These are phyloP conservation scores for Hystrix cristata DNA, from an alignment of 2,113 vertebrate species.

Conservation along the genomic window DNA sequence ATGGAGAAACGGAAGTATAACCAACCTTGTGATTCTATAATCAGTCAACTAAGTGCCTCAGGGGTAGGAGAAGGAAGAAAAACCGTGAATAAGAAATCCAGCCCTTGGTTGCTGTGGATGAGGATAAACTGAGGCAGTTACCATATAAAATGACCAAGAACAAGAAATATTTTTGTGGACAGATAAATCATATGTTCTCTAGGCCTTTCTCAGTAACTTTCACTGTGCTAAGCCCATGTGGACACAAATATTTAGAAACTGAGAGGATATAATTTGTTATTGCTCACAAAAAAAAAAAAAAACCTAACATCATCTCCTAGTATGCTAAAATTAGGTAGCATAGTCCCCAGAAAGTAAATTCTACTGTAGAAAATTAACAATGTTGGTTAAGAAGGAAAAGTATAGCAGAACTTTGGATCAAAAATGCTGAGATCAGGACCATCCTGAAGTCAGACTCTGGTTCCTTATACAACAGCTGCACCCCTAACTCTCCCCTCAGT, in stretches of 20 bases:
- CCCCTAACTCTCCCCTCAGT: neutral
- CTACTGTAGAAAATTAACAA: constrained; percentile 20
- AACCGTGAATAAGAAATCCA: neutral
- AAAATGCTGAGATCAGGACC: neutral
- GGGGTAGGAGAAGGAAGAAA: constrained; percentile 22
- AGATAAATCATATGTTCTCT: neutral
- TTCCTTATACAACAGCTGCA: neutral
- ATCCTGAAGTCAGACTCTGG: neutral
- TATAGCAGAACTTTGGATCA: neutral
- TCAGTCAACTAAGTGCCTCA: constrained; percentile 70
- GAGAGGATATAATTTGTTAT: constrained; percentile 4
- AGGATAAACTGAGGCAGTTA: neutral
- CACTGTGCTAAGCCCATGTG: neutral
- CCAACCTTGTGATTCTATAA: constrained; percentile 80
- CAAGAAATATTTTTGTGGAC: neutral
- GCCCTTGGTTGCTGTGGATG: neutral
- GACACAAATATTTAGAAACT: neutral
- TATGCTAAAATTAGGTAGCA: neutral
- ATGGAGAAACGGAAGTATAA: constrained; percentile 78
- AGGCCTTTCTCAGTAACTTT: neutral
- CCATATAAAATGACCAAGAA: neutral
- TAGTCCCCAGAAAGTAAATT: neutral
- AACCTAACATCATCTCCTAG: neutral
- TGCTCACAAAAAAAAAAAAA: neutral
- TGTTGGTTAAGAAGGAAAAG: constrained; percentile 45